Conservation (phyloP, 2,797 vertebrate species). For the Phalloptychus januarius region DNA sequence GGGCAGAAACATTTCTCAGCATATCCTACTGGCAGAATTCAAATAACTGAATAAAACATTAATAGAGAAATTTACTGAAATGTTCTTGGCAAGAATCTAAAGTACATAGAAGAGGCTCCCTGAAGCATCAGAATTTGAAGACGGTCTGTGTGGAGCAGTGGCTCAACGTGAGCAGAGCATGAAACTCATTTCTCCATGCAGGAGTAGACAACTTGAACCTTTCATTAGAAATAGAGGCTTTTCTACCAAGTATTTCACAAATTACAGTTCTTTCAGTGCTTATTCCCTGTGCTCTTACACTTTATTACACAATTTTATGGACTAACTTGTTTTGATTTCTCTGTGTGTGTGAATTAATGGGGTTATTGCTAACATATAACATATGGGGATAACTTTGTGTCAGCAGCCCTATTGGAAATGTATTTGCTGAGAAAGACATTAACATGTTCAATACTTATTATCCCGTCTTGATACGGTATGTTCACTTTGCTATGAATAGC, state of each 20-base stretch:
- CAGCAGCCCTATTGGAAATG: conserved; percentile 2
- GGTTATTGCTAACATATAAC: background rate
- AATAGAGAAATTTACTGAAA: background rate
- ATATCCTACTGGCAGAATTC: background rate
- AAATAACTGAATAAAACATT: background rate
- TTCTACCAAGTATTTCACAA: background rate
- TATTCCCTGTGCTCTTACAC: background rate
- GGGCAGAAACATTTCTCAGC: background rate
- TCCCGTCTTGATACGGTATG: background rate
- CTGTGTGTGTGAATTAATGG: background rate
- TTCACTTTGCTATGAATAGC: background rate
- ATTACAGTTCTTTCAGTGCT: background rate
- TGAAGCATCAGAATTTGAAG: background rate
- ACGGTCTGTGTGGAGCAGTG: background rate
- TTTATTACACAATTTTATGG: background rate
- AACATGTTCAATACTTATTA: background rate
- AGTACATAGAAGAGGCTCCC: background rate
- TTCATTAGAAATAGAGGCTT: background rate
- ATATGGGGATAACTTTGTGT: background rate
- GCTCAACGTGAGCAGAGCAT: background rate
- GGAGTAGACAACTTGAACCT: background rate
- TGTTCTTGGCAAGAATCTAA: background rate
- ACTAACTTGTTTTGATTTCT: background rate
- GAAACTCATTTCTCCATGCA: background rate
- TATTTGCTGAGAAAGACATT: background rate